Evolutionary conservation across 2,888 invertebrate genomes (phyloP).

Genomic region (Isoperla grammatica): DNA sequence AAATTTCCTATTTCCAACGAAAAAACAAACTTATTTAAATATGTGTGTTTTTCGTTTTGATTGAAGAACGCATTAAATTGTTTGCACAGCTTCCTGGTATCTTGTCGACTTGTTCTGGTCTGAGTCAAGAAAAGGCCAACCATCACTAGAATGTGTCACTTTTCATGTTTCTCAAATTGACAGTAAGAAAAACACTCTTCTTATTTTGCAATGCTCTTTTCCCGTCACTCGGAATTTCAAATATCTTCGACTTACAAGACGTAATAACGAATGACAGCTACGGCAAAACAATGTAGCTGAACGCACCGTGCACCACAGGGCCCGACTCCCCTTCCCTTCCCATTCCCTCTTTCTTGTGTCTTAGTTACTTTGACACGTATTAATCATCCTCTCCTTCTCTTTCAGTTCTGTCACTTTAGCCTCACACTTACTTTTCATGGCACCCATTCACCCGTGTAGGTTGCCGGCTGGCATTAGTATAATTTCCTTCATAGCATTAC

Average conservation of each 20-base stretch:
- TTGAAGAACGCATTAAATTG: too few relatives aligned
- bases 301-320: conserved; percentile 1
- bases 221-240: conserved; percentile 42
- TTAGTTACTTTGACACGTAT: conserved; percentile 31
- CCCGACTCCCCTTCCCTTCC: conserved; percentile 21
- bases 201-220: conserved; percentile 13
- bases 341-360: conserved; percentile 23
- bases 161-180: conserved; percentile 19
- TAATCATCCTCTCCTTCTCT: conserved; percentile 27
- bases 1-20: too few relatives aligned
- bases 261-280: conserved; percentile 42
- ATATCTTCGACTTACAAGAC: conserved; percentile 42
- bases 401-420: conserved; percentile 13
- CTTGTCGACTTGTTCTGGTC: too few relatives aligned
- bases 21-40: too few relatives aligned
- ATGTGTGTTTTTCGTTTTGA: too few relatives aligned
- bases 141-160: conserved; percentile 9
- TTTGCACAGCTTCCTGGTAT: too few relatives aligned
- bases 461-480: too few relatives aligned
- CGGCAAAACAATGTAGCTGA: conserved; percentile 13
- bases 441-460: conserved; percentile 3
- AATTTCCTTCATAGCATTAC: too few relatives aligned
- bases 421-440: conserved; percentile 13
- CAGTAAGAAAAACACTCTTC: conserved; percentile 24
- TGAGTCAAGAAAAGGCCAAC: neutral